These are phyloP conservation scores for Microcebus jonahi DNA, from an alignment of 2,113 vertebrate species.

Conservation along the genomic window DNA sequence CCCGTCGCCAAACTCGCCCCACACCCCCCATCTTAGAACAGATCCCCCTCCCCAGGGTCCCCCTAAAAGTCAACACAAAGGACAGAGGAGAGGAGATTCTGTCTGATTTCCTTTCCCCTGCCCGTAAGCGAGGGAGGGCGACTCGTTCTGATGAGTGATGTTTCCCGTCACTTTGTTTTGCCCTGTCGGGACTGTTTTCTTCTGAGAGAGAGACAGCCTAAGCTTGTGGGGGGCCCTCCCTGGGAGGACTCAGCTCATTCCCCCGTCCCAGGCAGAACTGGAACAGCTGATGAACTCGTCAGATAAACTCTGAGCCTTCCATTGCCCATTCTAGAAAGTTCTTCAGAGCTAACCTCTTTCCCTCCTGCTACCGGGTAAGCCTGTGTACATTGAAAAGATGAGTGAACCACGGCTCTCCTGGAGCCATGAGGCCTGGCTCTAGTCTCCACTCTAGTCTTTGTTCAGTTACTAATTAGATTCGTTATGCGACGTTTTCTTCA, in stretches of 20 bases:
- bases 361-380: background rate
- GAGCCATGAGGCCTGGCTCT: background rate
- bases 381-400: background rate
- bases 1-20: background rate
- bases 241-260: background rate
- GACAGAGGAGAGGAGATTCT: background rate
- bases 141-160: background rate
- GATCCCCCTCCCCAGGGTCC: background rate
- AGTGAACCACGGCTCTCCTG: background rate
- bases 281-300: background rate
- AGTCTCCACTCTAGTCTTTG: background rate
- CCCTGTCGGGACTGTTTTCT: background rate
- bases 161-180: background rate
- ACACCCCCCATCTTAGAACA: background rate
- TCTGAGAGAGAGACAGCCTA: background rate
- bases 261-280: background rate
- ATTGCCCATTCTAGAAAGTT: background rate
- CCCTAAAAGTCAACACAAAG: background rate
- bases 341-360: background rate
- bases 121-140: background rate
- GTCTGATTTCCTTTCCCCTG: background rate
- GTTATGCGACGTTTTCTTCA: background rate
- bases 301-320: background rate
- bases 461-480: background rate
- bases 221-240: background rate